A percentile compares a stretch with the other conserved stretches of the same genome.
Conservation (phyloP, 2,888 invertebrate species). For the Amorpha juglandis region DNA sequence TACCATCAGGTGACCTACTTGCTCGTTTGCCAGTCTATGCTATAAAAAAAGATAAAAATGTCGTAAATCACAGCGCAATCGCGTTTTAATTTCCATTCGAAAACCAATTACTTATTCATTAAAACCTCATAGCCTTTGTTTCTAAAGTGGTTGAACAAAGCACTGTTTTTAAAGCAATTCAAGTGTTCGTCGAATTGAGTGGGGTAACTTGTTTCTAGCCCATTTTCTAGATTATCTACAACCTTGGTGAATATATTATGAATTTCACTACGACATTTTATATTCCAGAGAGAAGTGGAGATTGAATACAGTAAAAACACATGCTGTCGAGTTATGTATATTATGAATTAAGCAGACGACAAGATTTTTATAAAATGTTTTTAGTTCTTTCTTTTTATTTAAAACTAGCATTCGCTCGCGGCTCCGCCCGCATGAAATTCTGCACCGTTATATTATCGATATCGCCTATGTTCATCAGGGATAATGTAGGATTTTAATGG, state of each 20-base stretch:
- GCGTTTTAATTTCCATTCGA: neutral
- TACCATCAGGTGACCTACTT: no score
- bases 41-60: no score
- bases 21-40: no score
- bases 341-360: neutral
- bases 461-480: no score
- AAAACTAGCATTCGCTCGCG: no score
- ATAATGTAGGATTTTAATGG: no score
- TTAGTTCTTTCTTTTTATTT: neutral
- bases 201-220: neutral
- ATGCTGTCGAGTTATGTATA: neutral
- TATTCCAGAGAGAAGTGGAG: neutral
- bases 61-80: no score
- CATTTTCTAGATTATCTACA: neutral
- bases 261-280: neutral
- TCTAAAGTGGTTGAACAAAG: constrained; percentile 1
- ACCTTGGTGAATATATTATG: neutral
- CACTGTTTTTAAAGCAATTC: constrained; percentile 4
- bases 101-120: constrained; percentile 19
- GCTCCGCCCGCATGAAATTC: no score
- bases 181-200: neutral
- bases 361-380: no score
- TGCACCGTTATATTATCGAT: no score
- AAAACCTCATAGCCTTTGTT: constrained; percentile 18
- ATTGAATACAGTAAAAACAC: neutral